Evolutionary conservation across 2,888 invertebrate genomes (phyloP).

Genomic region (Chrysolina oricalcia): DNA sequence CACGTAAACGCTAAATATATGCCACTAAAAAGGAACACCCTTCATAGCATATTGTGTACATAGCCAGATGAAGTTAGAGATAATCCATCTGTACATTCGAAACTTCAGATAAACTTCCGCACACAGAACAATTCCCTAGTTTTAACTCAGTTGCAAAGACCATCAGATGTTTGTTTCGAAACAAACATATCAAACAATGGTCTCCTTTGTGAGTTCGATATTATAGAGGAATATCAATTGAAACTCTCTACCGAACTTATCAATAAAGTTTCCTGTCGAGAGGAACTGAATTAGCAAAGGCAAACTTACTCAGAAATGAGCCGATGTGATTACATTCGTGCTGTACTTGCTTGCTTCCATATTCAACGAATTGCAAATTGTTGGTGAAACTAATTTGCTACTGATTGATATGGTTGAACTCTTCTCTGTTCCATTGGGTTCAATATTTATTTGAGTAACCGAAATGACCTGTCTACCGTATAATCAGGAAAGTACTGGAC

Average conservation of each 20-base stretch:
- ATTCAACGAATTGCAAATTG: conserved; percentile 42
- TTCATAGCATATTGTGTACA: too few relatives aligned
- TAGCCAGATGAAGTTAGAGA: too few relatives aligned
- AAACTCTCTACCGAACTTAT: conserved; percentile 42
- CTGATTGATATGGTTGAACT: neutral
- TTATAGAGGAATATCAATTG: conserved; percentile 1
- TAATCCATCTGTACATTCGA: neutral
- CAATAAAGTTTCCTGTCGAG: conserved; percentile 32
- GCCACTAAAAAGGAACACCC: too few relatives aligned
- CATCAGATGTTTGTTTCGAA: neutral
- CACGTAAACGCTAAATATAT: too few relatives aligned
- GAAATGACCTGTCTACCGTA: too few relatives aligned
- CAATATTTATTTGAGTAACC: too few relatives aligned
- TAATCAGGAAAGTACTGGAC: too few relatives aligned
- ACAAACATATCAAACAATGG: neutral
- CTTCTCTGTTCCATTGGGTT: too few relatives aligned
- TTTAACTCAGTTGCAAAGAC: conserved; percentile 1
- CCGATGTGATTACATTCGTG: conserved; percentile 39
- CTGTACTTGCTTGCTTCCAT: conserved; percentile 31
- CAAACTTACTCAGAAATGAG: conserved; percentile 42
- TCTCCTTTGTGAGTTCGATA: conserved; percentile 3
- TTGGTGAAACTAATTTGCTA: conserved; percentile 35
- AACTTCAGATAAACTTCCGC: neutral
- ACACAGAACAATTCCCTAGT: neutral
- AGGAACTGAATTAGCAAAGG: conserved; percentile 38